Conservation (phyloP, 2,888 invertebrate genomes). For the Tetanocera ferruginea region DNA sequence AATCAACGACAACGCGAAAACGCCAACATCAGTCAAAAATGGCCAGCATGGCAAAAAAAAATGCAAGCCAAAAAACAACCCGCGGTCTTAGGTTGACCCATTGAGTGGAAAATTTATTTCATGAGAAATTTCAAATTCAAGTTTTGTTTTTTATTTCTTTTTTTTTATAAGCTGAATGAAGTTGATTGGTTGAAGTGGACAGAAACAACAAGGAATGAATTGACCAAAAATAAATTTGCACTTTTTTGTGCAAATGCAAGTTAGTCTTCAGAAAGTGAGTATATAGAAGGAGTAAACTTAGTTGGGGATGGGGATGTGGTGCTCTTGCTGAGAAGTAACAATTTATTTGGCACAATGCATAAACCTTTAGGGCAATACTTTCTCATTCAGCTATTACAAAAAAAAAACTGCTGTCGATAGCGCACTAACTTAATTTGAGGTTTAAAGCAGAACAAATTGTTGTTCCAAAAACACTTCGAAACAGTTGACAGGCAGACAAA, state of each 20-base stretch:
- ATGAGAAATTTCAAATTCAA: slow-evolving; percentile 29
- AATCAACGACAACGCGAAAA: neutral
- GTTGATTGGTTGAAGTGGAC: neutral
- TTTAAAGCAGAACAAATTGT: too few species aligned
- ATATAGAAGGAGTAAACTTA: neutral
- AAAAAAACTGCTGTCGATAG: slow-evolving; percentile 14
- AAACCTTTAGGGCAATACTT: slow-evolving; percentile 1
- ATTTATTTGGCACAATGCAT: slow-evolving; percentile 9
- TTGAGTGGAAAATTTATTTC: slow-evolving; percentile 29
- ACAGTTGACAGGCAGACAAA: too few species aligned
- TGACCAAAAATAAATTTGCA: neutral
- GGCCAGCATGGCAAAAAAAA: neutral
- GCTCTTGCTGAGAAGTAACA: neutral
- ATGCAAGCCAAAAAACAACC: slow-evolving; percentile 1
- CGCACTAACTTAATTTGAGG: too few species aligned
- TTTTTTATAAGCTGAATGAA: neutral
- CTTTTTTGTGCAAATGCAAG: neutral
- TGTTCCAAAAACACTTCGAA: too few species aligned
- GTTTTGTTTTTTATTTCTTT: neutral
- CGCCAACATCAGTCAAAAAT: neutral
- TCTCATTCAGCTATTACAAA: neutral
- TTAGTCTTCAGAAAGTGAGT: neutral
- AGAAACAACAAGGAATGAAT: neutral
- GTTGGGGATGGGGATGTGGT: neutral
- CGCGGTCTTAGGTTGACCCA: slow-evolving; percentile 26